These are phyloP conservation scores for Cirrhinus molitorella DNA, from an alignment of 2,797 vertebrate genomes.

Conservation along the genomic window DNA sequence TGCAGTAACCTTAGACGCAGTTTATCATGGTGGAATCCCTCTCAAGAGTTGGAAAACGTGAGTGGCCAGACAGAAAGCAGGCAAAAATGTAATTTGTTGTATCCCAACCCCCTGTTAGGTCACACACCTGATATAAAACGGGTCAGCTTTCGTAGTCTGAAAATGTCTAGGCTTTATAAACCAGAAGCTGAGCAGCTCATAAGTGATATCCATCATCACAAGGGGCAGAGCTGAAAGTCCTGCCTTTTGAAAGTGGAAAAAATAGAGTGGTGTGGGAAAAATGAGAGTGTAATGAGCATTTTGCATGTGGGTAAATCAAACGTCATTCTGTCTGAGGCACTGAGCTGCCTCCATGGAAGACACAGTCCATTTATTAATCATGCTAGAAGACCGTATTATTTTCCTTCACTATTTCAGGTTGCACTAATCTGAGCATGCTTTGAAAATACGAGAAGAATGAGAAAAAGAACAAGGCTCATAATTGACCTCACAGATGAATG, in stretches of 20 bases:
- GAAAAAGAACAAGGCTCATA: conserved; percentile 57
- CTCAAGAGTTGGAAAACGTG: not conserved
- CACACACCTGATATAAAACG: conserved; percentile 58
- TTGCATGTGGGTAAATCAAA: conserved; percentile 66
- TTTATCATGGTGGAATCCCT: not conserved
- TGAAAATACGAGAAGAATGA: conserved; percentile 49
- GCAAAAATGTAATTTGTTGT: conserved; percentile 8
- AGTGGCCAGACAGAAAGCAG: conserved; percentile 18
- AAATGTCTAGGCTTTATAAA: conserved; percentile 57
- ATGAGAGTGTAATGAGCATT: conserved; percentile 54
- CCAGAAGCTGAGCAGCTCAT: conserved; percentile 70
- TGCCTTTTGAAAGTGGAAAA: conserved; percentile 55
- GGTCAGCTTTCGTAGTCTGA: conserved; percentile 54
- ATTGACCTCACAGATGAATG: conserved; percentile 71
- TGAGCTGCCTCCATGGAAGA: conserved; percentile 65
- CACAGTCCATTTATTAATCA: conserved; percentile 68
- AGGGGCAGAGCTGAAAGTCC: conserved; percentile 68
- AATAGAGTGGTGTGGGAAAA: conserved; percentile 70
- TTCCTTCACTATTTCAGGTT: conserved; percentile 51
- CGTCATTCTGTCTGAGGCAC: conserved; percentile 57
- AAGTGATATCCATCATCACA: conserved; percentile 70
- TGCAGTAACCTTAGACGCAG: not conserved
- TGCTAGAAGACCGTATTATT: conserved; percentile 56
- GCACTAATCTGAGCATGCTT: conserved; percentile 55
- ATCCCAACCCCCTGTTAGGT: conserved; percentile 48